Base-by-base conservation (phyloP, 2,113 vertebrate species). In the Strix uralensis region DNA sequence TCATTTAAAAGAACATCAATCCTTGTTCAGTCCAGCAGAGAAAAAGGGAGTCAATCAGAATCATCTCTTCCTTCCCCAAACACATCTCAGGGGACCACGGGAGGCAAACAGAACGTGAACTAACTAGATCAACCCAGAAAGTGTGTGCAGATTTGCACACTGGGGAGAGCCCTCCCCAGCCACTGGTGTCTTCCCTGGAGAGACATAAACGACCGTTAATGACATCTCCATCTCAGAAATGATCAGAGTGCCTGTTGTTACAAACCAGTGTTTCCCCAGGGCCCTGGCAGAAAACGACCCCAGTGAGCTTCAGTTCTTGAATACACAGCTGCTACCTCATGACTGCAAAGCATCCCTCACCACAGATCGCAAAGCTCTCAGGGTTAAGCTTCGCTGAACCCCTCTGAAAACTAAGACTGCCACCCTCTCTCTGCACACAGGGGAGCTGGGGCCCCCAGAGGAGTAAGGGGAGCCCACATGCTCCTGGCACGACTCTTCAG, bases 201-300 rank as follows among this genome's bases (percentile, higher is more conserved):
- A 92, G 71, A 19, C 67, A 30, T 8, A 34, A 92, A 40, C 0
- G 8, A 71, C 86, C 1, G 0, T 34, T 90, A 87, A 94, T 66
- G 81, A 75, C 96, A 91, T 80, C 70, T 81, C 89, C 81, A 79
- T 78, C 77, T 69, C 72, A 96, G 88, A 88, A 81, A 79, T 11
- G 36, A 95, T 75, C 96, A 85, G 88, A 91, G 78, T 20, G 88
- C 94, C 20, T 79, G 91, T 84, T 86, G 79, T 74, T 46, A 75
- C 4, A 61, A 69, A 55, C 59, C 86, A 57, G 65, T 0, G 40
- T 9, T 66, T 93, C 91, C 91, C 92, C 32, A 49, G 42, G 81
- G 95, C 89, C 42, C 73, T 15, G 32, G 36, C 61, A 80, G 81
- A 91, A 88, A 71, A 81, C 62, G 91, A 97, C 92, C 97, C 91